Conservation (phyloP, 23 tunicate genomes). For the Botrylloides violaceus region DNA sequence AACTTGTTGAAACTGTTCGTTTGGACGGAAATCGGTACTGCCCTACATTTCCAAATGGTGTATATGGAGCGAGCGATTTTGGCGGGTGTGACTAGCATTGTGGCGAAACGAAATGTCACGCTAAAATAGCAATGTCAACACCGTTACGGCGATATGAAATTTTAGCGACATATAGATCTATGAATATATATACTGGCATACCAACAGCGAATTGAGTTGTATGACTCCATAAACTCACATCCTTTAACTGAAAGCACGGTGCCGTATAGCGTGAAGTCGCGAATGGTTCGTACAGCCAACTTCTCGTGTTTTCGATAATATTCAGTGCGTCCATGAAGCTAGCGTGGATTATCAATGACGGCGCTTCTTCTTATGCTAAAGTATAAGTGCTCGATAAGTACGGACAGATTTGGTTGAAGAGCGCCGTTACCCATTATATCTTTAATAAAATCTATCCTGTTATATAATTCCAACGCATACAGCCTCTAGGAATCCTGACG, state of each 20-base stretch:
- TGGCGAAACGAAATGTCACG: conserved; percentile 21
- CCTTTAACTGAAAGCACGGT: too few species aligned
- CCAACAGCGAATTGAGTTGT: too few species aligned
- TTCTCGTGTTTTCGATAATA: background rate
- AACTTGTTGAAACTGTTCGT: background rate
- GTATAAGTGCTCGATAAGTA: background rate
- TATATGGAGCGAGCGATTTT: background rate
- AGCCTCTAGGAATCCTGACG: too few species aligned
- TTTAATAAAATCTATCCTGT: too few species aligned
- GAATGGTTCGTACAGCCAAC: background rate
- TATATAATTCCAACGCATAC: too few species aligned
- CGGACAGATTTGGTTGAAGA: background rate
- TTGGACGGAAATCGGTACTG: background rate
- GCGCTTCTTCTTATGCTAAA: background rate
- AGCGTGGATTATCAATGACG: background rate
- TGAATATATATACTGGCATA: background rate
- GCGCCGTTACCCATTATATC: too few species aligned
- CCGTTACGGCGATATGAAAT: conserved; percentile 1
- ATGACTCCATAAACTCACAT: too few species aligned
- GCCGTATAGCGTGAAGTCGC: too few species aligned
- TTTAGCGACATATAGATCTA: background rate
- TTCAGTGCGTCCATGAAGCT: background rate
- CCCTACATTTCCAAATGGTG: background rate
- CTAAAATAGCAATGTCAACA: conserved; percentile 26
- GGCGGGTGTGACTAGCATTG: conserved; percentile 25